These are phyloP conservation scores for Stenchaetothrips biformis DNA, from an alignment of 2,888 invertebrate species.

Conservation along the genomic window DNA sequence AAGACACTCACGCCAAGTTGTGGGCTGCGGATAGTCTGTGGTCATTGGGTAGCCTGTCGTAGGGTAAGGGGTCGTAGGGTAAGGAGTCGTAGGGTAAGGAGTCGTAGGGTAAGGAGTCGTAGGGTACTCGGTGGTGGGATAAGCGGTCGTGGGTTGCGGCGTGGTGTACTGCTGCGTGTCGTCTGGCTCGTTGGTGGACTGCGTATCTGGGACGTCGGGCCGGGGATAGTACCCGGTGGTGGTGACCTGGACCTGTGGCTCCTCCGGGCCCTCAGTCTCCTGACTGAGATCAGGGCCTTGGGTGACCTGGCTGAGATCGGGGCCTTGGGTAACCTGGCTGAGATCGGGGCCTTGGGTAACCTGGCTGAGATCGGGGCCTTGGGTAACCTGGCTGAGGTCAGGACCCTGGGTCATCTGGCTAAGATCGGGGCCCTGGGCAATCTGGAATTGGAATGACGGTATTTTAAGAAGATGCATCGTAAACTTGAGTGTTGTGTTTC, in stretches of 20 bases:
- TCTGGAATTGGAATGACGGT: too few species aligned
- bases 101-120: not conserved
- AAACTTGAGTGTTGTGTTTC: not conserved
- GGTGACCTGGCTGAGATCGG: not conserved
- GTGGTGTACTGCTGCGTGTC: constrained; percentile 14
- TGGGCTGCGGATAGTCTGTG: not conserved
- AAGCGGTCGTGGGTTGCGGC: not conserved
- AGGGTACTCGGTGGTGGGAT: not conserved
- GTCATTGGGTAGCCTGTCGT: not conserved
- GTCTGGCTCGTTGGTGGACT: not conserved
- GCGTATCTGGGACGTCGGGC: not conserved
- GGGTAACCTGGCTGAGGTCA: constrained; percentile 9
- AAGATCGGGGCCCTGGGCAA: too few species aligned
- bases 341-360: not conserved
- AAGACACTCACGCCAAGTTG: not conserved
- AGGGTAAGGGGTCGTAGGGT: too few species aligned
- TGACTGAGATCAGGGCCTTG: not conserved
- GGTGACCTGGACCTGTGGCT: not conserved
- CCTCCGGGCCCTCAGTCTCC: not conserved
- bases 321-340: not conserved
- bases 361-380: not conserved
- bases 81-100: too few species aligned
- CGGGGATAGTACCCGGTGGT: not conserved
- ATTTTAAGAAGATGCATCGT: too few species aligned
- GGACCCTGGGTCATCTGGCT: not conserved